Base-by-base conservation (phyloP, 2,888 invertebrate species). In the Sycophila texana region DNA sequence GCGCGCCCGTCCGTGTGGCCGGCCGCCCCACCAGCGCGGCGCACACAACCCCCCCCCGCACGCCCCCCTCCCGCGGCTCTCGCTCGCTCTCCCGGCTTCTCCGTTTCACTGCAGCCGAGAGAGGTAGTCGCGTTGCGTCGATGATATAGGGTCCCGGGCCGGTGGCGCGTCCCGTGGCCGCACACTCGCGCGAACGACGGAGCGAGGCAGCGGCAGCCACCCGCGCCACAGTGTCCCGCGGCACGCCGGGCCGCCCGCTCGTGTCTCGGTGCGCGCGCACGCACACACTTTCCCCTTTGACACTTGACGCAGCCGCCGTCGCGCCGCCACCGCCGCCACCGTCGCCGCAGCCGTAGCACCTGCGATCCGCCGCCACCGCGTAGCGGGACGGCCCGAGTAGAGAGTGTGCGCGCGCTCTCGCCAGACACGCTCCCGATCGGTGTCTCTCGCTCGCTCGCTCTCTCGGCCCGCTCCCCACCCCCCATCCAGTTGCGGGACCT, bases 221-320 rank as follows among this genome's bases (percentile, higher is more conserved):
- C 80, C 73, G 77, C 80, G 82, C 84, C 86, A 86, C 89, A 90
- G 89, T 89, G 89, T 90, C 89, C 90, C 89, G 88, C 88, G 88
- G 89, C 90, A 89, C 88, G 89, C 87, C 89, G 89, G 88, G 87
- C 88, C 88, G 90, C 88, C 88, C 89, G 88, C 89, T 86, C 39
- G 39, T 67, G 72, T 66, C 88, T 87, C 86, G 83, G 86, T 22
- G 85, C 87, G 86, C 88, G 86, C 86, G 83, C 82, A 70, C 78
- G 80, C 81, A 75, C 74, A 68, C 78, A 55, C 71, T 70, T 49
- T 58, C 65, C 65, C 61, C 75, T 39, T 61, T 81, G 79, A 82
- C 77, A 66, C 75, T 79, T 77, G 74, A 74, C 77, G 80, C 81
- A 81, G 81, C 83, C 49, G 30, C 18, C 65, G 61, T 14, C 39